These are phyloP conservation scores for Struthio camelus DNA, from an alignment of 2,113 vertebrate genomes.

Conservation along the genomic window DNA sequence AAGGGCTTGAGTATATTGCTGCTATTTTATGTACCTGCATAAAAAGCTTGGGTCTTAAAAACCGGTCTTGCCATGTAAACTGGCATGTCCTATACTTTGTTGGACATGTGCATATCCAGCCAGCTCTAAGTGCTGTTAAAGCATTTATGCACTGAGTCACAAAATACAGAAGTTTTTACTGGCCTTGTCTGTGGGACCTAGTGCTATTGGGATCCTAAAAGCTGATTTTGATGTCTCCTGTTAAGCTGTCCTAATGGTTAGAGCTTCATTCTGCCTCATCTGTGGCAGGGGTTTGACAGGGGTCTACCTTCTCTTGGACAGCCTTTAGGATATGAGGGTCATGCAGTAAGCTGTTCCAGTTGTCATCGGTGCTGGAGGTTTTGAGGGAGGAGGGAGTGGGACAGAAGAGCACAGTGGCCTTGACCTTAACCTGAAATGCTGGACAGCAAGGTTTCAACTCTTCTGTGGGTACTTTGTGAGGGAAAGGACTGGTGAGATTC, in stretches of 20 bases:
- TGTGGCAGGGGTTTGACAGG: neutral
- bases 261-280: neutral
- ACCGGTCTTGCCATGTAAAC: neutral
- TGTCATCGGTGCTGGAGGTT: neutral
- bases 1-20: neutral
- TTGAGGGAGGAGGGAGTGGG: neutral
- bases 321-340: neutral
- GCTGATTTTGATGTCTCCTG: neutral
- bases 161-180: neutral
- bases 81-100: neutral
- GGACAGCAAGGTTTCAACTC: neutral
- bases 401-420: neutral
- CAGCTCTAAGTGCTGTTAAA: neutral
- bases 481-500: neutral
- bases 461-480: neutral
- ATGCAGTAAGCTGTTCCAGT: neutral
- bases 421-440: neutral
- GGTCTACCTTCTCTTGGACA: neutral
- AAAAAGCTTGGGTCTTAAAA: fast-evolving
- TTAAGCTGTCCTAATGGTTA: neutral
- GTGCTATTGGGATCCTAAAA: neutral
- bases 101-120: neutral
- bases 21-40: neutral
- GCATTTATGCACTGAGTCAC: neutral
- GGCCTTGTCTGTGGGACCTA: neutral